Percentiles rank a stretch among this genome's conserved stretches.
These are phyloP conservation scores for Syrrhaptes paradoxus DNA, from an alignment of 2,113 vertebrate genomes.

Conservation along the genomic window DNA sequence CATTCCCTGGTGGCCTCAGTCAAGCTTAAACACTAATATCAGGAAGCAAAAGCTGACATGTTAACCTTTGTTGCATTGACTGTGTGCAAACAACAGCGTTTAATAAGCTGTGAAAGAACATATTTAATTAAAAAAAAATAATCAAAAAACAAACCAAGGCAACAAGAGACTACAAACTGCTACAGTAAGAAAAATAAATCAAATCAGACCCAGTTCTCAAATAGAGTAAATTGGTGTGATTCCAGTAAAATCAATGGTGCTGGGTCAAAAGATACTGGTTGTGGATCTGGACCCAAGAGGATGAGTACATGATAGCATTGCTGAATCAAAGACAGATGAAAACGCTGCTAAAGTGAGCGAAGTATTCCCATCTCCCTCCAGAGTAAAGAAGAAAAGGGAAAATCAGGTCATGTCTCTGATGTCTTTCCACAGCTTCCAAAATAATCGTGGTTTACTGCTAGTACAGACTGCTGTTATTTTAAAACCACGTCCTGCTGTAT, in stretches of 20 bases:
- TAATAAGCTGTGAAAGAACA: background rate
- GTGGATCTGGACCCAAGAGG: background rate
- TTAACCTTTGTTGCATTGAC: background rate
- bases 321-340: background rate
- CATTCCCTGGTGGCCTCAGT: background rate
- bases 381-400: background rate
- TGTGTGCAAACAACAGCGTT: background rate
- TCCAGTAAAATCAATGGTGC: background rate
- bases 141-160: background rate
- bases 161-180: background rate
- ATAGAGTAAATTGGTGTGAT: background rate
- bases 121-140: background rate
- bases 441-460: background rate
- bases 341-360: background rate
- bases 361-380: background rate
- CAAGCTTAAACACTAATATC: background rate
- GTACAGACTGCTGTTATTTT: background rate
- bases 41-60: background rate
- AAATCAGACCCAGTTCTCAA: background rate
- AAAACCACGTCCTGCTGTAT: background rate
- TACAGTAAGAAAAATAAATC: background rate
- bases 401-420: background rate
- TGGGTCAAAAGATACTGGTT: background rate
- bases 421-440: slow-evolving; percentile 16
- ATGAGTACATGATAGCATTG: background rate